Evolutionary conservation across 2,113 vertebrate species (phyloP).

Genomic region (Xyliphius kryptos): DNA sequence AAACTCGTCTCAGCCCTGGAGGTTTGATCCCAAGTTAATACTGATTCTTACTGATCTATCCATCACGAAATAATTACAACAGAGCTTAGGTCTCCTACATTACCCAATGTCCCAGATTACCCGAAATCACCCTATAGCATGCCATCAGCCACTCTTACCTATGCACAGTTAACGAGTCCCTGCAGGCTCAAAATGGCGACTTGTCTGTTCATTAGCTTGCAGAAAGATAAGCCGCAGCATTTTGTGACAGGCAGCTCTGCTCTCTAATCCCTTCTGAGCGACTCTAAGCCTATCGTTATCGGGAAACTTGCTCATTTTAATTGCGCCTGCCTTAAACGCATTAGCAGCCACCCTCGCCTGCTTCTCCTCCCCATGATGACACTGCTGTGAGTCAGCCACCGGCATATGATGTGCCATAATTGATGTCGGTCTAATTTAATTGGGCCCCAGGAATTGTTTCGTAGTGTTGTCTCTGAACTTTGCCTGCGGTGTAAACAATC

Average conservation of each 20-base stretch:
- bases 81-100: too few species aligned
- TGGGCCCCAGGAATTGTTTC: slow-evolving; percentile 39
- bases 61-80: too few species aligned
- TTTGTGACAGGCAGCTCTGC: slow-evolving; percentile 63
- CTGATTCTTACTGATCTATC: too few species aligned
- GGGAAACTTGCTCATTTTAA: slow-evolving; percentile 53
- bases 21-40: too few species aligned
- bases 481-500: slow-evolving; percentile 40
- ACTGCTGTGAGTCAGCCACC: slow-evolving; percentile 41
- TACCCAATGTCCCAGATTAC: too few species aligned
- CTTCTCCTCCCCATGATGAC: slow-evolving; percentile 47
- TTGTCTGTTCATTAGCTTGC: too few species aligned
- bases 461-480: slow-evolving; percentile 21
- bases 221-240: slow-evolving; percentile 58
- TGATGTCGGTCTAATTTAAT: slow-evolving; percentile 57
- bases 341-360: slow-evolving; percentile 56
- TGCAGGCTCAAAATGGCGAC: too few species aligned
- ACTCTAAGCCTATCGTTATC: slow-evolving; percentile 65
- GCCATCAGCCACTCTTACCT: too few species aligned
- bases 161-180: too few species aligned
- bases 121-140: too few species aligned
- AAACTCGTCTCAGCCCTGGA: too few species aligned
- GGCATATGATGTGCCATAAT: slow-evolving; percentile 48
- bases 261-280: slow-evolving; percentile 66
- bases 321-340: slow-evolving; percentile 68